Evolutionary conservation across 2,797 vertebrate species (phyloP), one percentile per base, ranked within the genome.

Genomic region (Falco columbarius): DNA sequence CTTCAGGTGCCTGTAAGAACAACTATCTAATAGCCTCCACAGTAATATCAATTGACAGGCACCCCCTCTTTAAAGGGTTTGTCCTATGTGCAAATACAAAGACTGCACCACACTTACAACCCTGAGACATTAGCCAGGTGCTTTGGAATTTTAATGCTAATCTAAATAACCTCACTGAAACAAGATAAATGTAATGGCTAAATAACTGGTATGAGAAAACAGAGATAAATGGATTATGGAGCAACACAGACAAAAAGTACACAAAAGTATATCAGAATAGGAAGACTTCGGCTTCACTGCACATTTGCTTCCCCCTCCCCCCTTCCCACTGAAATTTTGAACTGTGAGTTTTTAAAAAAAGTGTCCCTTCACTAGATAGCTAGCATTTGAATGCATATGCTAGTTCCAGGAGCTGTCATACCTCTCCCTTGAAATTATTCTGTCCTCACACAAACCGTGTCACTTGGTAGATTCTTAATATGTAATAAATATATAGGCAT

Each of bases 71-170:
- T 66, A 36, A 80, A 79, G 52, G 20, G 7, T 55, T 88, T 71
- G 68, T 90, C 56, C 72, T 94, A 12, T 71, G 51, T 62, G 52
- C 51, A 56, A 15, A 75, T 40, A 63, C 54, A 81, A 86, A 61
- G 49, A 54, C 49, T 42, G 51, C 55, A 51, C 58, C 51, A 74
- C 34, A 42, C 49, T 90, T 71, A 58, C 2, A 90, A 54, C 10
- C 14, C 72, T 49, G 61, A 95, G 82, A 88, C 66, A 56, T 77
- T 75, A 93, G 40, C 59, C 85, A 88, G 52, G 56, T 91, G 63
- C 65, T 88, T 4, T 81, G 85, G 87, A 96, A 94, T 93, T 90
- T 90, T 91, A 95, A 88, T 86, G 85, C 70, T 90, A 71, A 93
- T 68, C 68, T 86, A 93, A 96, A 86, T 80, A 88, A 16, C 36